A percentile compares a stretch with the other conserved stretches of the same genome.
Conservation (phyloP, 2,797 vertebrate species). For the Neosalanx taihuensis region DNA sequence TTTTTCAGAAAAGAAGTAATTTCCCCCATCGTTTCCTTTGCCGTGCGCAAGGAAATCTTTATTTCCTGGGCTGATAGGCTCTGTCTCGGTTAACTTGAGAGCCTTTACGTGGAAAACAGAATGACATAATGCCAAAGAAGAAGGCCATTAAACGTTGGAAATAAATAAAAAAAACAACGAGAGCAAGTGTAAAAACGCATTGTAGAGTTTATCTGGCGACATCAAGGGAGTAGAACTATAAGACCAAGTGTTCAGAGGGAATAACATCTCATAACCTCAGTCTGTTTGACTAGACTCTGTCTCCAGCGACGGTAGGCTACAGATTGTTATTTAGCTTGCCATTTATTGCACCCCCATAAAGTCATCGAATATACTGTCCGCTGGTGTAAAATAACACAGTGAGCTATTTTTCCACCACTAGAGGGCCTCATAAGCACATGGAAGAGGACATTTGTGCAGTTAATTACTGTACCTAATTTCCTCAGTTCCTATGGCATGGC, state of each 20-base stretch:
- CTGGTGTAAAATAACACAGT: background rate
- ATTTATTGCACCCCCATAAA: background rate
- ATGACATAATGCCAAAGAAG: background rate
- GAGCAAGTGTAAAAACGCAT: background rate
- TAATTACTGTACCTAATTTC: background rate
- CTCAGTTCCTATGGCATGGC: background rate
- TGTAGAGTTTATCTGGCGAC: background rate
- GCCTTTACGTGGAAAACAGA: constrained; percentile 2
- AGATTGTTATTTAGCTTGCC: too few relatives aligned
- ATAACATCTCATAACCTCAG: background rate
- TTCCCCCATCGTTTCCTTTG: constrained; percentile 9
- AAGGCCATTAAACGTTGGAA: constrained; percentile 24
- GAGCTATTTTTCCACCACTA: background rate
- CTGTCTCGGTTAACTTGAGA: constrained; percentile 15
- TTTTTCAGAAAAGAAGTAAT: constrained; percentile 36
- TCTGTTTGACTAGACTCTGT: too few relatives aligned
- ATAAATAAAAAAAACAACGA: background rate
- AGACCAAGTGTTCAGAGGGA: background rate
- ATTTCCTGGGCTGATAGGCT: constrained; percentile 24
- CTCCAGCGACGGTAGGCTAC: too few relatives aligned
- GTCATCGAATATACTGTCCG: background rate
- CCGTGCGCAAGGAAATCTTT: constrained; percentile 7
- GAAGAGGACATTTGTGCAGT: background rate
- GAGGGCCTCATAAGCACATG: background rate
- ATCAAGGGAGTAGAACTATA: background rate